These are phyloP conservation scores for Oryzias celebensis DNA, from an alignment of 2,113 vertebrate species.

Conservation along the genomic window DNA sequence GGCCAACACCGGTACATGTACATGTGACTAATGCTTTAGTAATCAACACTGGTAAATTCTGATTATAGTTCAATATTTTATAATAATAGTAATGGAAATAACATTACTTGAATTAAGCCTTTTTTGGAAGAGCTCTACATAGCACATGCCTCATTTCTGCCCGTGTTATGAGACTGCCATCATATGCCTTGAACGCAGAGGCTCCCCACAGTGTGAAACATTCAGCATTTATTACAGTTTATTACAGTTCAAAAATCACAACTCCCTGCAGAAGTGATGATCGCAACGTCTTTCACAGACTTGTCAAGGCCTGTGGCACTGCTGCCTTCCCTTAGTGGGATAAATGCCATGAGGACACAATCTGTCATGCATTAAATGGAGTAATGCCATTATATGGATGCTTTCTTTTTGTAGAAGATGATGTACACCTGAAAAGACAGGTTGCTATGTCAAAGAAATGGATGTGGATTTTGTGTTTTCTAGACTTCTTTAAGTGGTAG, in stretches of 20 bases:
- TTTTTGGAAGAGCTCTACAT: background rate
- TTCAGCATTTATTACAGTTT: background rate
- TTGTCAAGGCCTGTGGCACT: background rate
- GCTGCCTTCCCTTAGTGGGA: background rate
- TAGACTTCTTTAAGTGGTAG: background rate
- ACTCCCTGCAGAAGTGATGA: background rate
- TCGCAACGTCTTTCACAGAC: background rate
- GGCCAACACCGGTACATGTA: no score
- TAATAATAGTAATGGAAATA: no score
- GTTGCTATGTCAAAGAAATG: background rate
- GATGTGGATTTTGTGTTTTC: background rate
- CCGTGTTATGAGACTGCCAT: background rate
- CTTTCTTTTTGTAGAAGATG: background rate
- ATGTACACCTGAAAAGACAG: background rate
- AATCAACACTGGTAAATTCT: no score
- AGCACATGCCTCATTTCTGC: background rate
- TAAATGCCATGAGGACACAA: no score
- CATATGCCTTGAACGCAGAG: background rate
- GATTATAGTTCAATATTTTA: no score
- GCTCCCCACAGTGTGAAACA: background rate
- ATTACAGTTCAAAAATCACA: background rate
- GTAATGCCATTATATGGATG: background rate
- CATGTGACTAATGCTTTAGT: no score
- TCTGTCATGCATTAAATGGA: background rate
- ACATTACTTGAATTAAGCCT: no score